phyloP scores from a whole-genome alignment of 1,140 invertebrate species.

The Lasaia peninsularis region DNA sequence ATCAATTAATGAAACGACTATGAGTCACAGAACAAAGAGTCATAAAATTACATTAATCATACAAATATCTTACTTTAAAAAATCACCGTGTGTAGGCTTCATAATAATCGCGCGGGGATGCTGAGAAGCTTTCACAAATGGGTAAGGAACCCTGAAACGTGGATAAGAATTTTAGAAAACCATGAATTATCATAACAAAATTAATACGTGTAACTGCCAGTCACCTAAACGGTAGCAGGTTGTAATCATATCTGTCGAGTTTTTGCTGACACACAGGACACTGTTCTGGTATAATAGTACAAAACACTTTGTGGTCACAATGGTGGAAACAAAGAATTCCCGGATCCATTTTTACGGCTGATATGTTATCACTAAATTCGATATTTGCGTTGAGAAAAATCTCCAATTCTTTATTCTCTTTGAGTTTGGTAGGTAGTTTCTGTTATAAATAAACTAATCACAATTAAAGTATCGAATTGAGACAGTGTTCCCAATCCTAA shows the following conservation, averaged over 20 bases:
- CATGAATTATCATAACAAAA: constrained; percentile 4
- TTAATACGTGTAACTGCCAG: constrained; percentile 13
- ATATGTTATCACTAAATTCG: constrained; percentile 7
- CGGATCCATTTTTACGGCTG: constrained; percentile 78
- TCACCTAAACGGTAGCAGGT: constrained; percentile 85
- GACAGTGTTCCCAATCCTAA: constrained; percentile 12
- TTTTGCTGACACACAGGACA: constrained; percentile 84
- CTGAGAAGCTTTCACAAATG: constrained; percentile 85
- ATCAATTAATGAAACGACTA: constrained; percentile 27
- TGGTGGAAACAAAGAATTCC: constrained; percentile 90
- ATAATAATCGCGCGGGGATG: constrained; percentile 86
- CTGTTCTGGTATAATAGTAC: constrained; percentile 82
- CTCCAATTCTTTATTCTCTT: not conserved
- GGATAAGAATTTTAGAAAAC: constrained; percentile 48
- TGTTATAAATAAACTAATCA: constrained; percentile 34
- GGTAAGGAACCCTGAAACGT: constrained; percentile 84
- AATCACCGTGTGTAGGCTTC: constrained; percentile 88
- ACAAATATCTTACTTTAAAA: constrained; percentile 83
- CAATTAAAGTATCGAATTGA: constrained; percentile 40
- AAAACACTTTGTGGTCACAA: constrained; percentile 88
- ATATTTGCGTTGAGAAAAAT: not conserved
- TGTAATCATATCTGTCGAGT: constrained; percentile 79
- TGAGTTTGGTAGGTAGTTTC: constrained; percentile 17
- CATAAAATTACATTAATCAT: not conserved
- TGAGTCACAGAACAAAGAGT: constrained; percentile 33